Percentiles rank a stretch among this genome's conserved stretches.
Evolutionary conservation across 2,888 invertebrate species (phyloP).

Genomic region (Standfussiana lucernea): DNA sequence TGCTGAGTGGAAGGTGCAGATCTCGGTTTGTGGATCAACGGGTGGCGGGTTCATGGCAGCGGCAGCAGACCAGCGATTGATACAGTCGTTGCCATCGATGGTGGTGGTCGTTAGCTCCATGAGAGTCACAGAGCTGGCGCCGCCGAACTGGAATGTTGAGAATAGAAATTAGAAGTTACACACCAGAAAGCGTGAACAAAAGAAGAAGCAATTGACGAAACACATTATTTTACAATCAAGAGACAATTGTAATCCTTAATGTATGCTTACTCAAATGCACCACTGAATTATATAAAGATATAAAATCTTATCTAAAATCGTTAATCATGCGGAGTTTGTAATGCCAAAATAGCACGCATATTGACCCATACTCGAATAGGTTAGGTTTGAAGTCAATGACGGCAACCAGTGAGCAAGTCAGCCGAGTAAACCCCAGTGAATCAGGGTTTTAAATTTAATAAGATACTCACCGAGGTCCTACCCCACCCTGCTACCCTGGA

Average conservation of each 20-base stretch:
- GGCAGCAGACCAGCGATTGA: background rate
- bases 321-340: background rate
- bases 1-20: conserved; percentile 15
- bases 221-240: background rate
- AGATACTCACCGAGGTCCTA: conserved; percentile 8
- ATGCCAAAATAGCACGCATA: background rate
- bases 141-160: background rate
- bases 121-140: background rate
- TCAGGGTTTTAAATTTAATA: background rate
- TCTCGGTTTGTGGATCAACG: conserved; percentile 12
- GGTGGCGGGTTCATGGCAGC: conserved; percentile 5
- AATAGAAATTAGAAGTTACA: background rate
- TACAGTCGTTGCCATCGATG: conserved; percentile 12
- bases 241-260: background rate
- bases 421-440: background rate
- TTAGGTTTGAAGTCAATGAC: background rate
- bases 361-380: background rate
- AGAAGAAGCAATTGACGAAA: background rate
- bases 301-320: too few relatives aligned
- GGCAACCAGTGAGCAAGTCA: background rate
- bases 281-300: background rate
- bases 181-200: background rate
- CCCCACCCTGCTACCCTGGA: conserved; percentile 23
- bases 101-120: conserved; percentile 10
- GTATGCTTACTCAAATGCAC: background rate